Evolutionary conservation across 2,888 invertebrate genomes (phyloP).

Genomic region (Coleophora flavipennella): DNA sequence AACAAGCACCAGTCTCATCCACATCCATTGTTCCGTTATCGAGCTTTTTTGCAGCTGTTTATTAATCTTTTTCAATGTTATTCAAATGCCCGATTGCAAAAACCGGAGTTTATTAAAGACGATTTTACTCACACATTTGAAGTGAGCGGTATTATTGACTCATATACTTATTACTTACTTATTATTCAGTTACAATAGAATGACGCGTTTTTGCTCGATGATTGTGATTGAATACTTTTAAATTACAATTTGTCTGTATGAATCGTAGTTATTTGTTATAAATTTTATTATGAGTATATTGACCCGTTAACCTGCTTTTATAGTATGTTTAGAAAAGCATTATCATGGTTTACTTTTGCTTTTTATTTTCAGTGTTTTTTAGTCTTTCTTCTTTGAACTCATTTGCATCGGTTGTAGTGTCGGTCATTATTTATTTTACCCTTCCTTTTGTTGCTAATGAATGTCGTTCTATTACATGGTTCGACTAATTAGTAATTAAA

Average conservation of each 20-base stretch:
- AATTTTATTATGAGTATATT: too few relatives aligned
- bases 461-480: too few relatives aligned
- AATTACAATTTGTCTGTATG: neutral
- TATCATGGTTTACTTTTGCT: too few relatives aligned
- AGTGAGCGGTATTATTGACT: constrained; percentile 6
- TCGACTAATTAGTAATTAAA: neutral
- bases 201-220: constrained; percentile 3
- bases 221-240: constrained; percentile 3
- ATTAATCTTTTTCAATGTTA: constrained; percentile 18
- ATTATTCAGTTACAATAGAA: neutral
- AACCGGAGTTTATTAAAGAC: constrained; percentile 8
- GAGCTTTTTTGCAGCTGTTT: constrained; percentile 33
- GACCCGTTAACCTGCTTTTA: too few relatives aligned
- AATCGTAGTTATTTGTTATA: too few relatives aligned
- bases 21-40: constrained; percentile 44
- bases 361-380: too few relatives aligned
- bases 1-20: constrained; percentile 21
- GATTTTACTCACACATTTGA: constrained; percentile 4
- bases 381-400: too few relatives aligned
- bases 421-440: too few relatives aligned
- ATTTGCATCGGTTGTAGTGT: too few relatives aligned
- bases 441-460: too few relatives aligned
- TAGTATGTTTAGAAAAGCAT: too few relatives aligned
- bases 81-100: constrained; percentile 8
- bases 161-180: constrained; percentile 5